These are phyloP conservation scores for Nasonovia ribisnigri DNA, from an alignment of 2,888 invertebrate species.

Conservation along the genomic window DNA sequence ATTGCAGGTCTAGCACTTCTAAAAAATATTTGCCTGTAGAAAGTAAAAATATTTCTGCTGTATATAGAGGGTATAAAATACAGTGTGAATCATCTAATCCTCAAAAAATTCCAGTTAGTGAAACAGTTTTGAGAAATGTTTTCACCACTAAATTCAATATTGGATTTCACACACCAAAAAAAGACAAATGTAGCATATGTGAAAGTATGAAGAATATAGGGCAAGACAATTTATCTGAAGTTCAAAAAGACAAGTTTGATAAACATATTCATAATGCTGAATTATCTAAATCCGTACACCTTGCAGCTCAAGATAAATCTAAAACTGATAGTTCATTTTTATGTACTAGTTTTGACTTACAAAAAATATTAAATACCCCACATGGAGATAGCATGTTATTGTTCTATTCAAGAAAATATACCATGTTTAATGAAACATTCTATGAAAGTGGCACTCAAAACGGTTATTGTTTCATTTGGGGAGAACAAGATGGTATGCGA, in stretches of 20 bases:
- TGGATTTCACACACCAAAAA: background rate
- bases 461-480: constrained; percentile 66
- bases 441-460: constrained; percentile 67
- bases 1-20: background rate
- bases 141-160: constrained; percentile 37
- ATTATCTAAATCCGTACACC: background rate
- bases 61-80: background rate
- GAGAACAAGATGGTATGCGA: background rate
- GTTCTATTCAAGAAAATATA: constrained; percentile 67
- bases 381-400: constrained; percentile 67
- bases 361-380: constrained; percentile 68
- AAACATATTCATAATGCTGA: background rate
- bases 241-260: background rate
- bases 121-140: constrained; percentile 24
- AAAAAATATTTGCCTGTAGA: too few relatives aligned
- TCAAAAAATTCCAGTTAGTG: background rate
- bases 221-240: background rate
- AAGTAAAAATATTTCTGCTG: constrained; percentile 20
- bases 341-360: constrained; percentile 66
- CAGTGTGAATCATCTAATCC: background rate
- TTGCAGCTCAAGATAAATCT: background rate
- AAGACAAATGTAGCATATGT: constrained; percentile 16
- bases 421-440: constrained; percentile 67
- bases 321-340: background rate
- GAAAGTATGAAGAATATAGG: constrained; percentile 25